These are phyloP conservation scores for Ibidorhyncha struthersii DNA, from an alignment of 2,113 vertebrate genomes.

Conservation along the genomic window DNA sequence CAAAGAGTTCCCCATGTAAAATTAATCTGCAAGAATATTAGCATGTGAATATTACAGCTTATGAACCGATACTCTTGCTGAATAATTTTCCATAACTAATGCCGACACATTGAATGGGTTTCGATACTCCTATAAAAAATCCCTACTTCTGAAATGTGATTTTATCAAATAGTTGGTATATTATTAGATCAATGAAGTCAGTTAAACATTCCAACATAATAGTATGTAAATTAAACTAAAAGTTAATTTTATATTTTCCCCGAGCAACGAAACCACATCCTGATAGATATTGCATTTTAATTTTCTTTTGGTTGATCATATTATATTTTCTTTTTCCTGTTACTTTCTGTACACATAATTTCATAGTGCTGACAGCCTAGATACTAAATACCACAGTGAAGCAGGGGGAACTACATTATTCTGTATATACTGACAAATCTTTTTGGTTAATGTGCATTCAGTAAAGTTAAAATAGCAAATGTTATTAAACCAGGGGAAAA, in stretches of 20 bases:
- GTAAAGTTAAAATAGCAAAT: slow-evolving; percentile 19
- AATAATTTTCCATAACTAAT: slow-evolving; percentile 38
- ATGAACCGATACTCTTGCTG: neutral
- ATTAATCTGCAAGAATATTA: slow-evolving; percentile 12
- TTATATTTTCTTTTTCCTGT: slow-evolving; percentile 4
- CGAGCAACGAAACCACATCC: neutral
- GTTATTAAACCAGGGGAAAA: neutral
- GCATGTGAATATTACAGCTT: neutral
- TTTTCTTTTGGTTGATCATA: slow-evolving; percentile 4
- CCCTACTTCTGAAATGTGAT: neutral
- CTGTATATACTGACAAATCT: neutral
- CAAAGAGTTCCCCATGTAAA: neutral
- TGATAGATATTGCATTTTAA: slow-evolving; percentile 29
- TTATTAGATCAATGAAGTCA: neutral
- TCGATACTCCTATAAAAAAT: neutral
- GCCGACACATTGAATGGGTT: neutral
- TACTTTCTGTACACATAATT: neutral
- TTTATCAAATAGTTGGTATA: slow-evolving; percentile 15
- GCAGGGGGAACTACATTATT: neutral
- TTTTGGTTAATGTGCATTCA: neutral
- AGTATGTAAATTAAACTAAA: slow-evolving; percentile 34
- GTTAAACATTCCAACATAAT: neutral
- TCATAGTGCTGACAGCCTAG: neutral
- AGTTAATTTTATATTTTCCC: slow-evolving; percentile 42
- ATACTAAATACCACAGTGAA: neutral